Conservation (phyloP, 2,113 vertebrate genomes). For the Spermophilus dauricus region DNA sequence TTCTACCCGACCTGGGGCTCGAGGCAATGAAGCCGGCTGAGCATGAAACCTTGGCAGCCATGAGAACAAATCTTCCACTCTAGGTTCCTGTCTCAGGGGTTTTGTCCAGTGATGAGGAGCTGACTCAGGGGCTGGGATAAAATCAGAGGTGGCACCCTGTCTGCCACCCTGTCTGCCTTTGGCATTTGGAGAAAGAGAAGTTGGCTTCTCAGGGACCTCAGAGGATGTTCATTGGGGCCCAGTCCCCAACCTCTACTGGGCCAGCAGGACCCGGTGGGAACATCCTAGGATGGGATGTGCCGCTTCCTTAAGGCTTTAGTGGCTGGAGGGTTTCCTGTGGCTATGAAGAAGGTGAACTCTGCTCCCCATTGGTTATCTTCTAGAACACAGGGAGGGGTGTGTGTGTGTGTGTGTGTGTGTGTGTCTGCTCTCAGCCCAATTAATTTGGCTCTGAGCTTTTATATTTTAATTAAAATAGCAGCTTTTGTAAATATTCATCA, state of each 20-base stretch:
- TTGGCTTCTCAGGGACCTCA: neutral
- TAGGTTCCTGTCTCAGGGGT: too few species aligned
- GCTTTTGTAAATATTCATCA: too few species aligned
- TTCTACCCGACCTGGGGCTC: too few species aligned
- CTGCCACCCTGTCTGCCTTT: too few species aligned
- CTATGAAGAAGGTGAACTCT: conserved; percentile 57
- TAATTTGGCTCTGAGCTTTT: too few species aligned
- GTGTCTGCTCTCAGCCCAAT: too few species aligned
- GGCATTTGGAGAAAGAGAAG: conserved; percentile 1
- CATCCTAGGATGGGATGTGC: too few species aligned
- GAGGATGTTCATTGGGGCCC: neutral
- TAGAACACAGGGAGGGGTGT: neutral
- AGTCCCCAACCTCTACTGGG: neutral
- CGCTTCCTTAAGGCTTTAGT: neutral
- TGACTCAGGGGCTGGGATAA: neutral
- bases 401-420: neutral
- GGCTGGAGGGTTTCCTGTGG: conserved; percentile 1
- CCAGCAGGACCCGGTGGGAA: conserved; percentile 18
- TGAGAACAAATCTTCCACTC: too few species aligned
- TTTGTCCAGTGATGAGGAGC: too few species aligned
- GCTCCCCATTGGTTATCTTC: conserved; percentile 50
- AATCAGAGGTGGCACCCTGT: neutral
- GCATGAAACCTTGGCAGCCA: too few species aligned
- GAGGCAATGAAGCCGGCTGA: too few species aligned
- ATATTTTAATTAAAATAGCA: too few species aligned